Percentiles rank a stretch among this genome's conserved stretches.
phyloP scores from a whole-genome alignment of 2,113 vertebrate species.

The Mionectes macconnelli region DNA sequence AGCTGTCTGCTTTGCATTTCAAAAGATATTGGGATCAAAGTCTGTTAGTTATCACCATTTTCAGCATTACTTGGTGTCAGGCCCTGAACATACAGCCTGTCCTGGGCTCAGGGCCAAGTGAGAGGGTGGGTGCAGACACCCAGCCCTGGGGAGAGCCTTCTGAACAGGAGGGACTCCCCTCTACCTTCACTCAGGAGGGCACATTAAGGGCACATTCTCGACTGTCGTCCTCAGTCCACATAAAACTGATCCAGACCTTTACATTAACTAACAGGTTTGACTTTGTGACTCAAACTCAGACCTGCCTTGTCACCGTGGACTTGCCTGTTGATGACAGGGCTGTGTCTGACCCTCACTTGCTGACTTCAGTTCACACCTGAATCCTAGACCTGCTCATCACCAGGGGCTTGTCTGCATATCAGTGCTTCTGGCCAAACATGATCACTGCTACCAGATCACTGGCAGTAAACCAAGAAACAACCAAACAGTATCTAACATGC shows the following conservation, averaged over 20 bases:
- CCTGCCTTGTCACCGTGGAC: accelerated
- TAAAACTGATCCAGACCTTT: neutral
- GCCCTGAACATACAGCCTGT: accelerated
- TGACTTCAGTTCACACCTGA: neutral
- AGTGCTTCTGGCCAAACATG: neutral
- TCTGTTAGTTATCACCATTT: conserved; percentile 7
- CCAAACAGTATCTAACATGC: neutral
- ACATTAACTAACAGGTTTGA: neutral
- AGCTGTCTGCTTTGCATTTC: conserved; percentile 18
- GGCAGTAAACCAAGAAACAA: neutral
- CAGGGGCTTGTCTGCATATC: accelerated
- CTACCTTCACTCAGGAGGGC: neutral
- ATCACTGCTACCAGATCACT: neutral
- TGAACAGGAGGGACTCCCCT: neutral
- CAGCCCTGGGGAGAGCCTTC: accelerated
- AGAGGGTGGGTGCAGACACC: neutral
- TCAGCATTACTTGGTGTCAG: neutral
- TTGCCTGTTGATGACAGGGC: neutral
- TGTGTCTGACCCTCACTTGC: neutral
- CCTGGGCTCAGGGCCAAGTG: neutral
- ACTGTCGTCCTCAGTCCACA: accelerated
- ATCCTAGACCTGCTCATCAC: neutral
- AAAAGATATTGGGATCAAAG: conserved; percentile 26
- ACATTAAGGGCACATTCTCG: accelerated
- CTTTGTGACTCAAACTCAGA: neutral